A percentile compares a stretch with the other conserved stretches of the same genome.
phyloP scores from a whole-genome alignment of 2,888 invertebrate genomes.

The Hoplodrina ambigua region DNA sequence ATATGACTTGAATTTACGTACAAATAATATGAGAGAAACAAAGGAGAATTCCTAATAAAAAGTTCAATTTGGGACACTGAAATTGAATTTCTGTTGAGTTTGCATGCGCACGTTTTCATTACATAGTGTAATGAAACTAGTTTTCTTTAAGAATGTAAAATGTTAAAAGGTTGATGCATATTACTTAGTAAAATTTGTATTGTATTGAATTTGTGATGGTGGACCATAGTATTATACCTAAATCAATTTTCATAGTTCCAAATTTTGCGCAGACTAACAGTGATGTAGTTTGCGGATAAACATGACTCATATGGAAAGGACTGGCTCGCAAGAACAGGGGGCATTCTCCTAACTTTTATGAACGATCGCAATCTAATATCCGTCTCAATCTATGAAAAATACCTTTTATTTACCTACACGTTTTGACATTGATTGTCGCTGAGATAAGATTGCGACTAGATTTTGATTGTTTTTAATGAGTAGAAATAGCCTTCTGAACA shows the following conservation, averaged over 20 bases:
- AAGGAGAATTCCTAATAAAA: constrained; percentile 43
- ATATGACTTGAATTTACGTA: constrained; percentile 41
- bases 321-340: background rate
- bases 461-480: too few relatives aligned
- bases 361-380: too few relatives aligned
- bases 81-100: constrained; percentile 51
- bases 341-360: too few relatives aligned
- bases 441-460: too few relatives aligned
- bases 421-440: too few relatives aligned
- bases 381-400: too few relatives aligned
- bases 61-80: constrained; percentile 48
- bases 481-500: too few relatives aligned
- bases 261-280: background rate
- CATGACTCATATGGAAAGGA: background rate
- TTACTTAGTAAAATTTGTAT: constrained; percentile 7
- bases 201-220: too few relatives aligned
- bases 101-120: constrained; percentile 43
- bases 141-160: constrained; percentile 13
- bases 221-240: too few relatives aligned
- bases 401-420: too few relatives aligned
- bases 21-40: constrained; percentile 46
- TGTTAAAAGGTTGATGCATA: background rate
- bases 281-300: background rate
- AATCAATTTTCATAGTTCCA: background rate
- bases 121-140: constrained; percentile 24